These are phyloP conservation scores for Diceros bicornis DNA, from an alignment of 2,797 vertebrate species.

Conservation along the genomic window DNA sequence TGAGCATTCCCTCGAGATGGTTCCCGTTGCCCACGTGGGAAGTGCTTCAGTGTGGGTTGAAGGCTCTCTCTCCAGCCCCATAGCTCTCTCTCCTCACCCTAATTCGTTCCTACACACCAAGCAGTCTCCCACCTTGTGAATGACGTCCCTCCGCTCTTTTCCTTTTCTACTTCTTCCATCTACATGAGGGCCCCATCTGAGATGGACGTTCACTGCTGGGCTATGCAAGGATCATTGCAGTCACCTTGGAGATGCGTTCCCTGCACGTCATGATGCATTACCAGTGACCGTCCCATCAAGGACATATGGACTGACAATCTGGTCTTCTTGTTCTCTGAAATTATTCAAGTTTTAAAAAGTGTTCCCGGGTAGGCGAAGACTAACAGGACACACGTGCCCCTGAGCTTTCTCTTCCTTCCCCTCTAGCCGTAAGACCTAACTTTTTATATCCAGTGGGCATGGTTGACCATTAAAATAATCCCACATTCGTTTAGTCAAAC, in stretches of 20 bases:
- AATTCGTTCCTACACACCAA: not conserved
- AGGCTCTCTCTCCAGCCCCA: not conserved
- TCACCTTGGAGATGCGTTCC: not conserved
- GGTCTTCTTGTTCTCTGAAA: not conserved
- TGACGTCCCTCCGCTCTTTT: too few species aligned
- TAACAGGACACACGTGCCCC: not conserved
- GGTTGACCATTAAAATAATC: not conserved
- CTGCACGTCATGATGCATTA: accelerated
- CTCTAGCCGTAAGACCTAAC: too few species aligned
- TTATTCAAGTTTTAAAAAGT: not conserved
- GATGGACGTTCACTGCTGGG: accelerated
- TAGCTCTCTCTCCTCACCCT: too few species aligned
- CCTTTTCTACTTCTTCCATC: too few species aligned
- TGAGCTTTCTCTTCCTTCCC: not conserved
- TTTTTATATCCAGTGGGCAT: not conserved
- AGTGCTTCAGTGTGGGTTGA: accelerated
- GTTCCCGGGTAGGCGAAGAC: not conserved
- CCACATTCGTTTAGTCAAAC: not conserved
- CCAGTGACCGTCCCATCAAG: not conserved
- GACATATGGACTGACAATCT: not conserved
- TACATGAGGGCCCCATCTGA: accelerated
- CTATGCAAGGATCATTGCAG: not conserved
- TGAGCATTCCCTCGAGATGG: not conserved
- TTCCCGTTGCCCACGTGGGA: not conserved
- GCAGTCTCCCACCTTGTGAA: too few species aligned